Conservation (phyloP, 1,140 invertebrate genomes). For the Centruroides vittatus region DNA sequence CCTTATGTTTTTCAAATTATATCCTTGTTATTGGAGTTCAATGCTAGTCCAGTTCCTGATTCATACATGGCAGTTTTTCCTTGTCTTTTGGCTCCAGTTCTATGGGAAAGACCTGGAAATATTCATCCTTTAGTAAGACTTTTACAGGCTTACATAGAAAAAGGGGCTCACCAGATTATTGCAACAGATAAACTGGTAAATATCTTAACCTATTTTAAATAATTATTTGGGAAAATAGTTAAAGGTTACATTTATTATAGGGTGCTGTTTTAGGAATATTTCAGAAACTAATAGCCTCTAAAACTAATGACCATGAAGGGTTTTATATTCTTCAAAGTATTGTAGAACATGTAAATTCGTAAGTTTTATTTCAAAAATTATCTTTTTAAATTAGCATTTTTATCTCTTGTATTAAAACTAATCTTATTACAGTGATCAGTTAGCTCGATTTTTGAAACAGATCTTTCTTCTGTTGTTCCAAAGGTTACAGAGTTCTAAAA, state of each 20-base stretch:
- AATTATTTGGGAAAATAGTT: not conserved
- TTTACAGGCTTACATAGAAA: constrained; percentile 66
- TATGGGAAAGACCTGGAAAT: constrained; percentile 88
- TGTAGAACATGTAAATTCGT: constrained; percentile 55
- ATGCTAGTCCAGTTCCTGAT: constrained; percentile 45
- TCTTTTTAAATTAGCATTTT: not conserved
- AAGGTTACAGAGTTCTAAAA: constrained; percentile 78
- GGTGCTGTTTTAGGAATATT: constrained; percentile 82
- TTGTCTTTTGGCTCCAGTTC: constrained; percentile 63
- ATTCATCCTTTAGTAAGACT: constrained; percentile 78
- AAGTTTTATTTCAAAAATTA: constrained; percentile 39
- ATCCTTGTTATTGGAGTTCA: constrained; percentile 75
- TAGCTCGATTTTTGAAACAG: constrained; percentile 67
- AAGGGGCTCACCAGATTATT: constrained; percentile 56
- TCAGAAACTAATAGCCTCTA: constrained; percentile 90
- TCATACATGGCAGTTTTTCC: constrained; percentile 81
- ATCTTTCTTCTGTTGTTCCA: constrained; percentile 84
- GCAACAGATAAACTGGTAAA: constrained; percentile 47
- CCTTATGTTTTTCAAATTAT: constrained; percentile 96
- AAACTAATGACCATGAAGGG: constrained; percentile 90
- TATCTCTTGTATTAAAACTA: constrained; percentile 2
- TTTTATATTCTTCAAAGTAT: constrained; percentile 78
- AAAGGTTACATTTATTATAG: constrained; percentile 33
- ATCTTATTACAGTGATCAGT: constrained; percentile 29
- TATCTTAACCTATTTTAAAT: not conserved